Evolutionary conservation across 2,113 vertebrate genomes (phyloP), one percentile per base, ranked within the genome.

Genomic region (Aplodontia rufa): DNA sequence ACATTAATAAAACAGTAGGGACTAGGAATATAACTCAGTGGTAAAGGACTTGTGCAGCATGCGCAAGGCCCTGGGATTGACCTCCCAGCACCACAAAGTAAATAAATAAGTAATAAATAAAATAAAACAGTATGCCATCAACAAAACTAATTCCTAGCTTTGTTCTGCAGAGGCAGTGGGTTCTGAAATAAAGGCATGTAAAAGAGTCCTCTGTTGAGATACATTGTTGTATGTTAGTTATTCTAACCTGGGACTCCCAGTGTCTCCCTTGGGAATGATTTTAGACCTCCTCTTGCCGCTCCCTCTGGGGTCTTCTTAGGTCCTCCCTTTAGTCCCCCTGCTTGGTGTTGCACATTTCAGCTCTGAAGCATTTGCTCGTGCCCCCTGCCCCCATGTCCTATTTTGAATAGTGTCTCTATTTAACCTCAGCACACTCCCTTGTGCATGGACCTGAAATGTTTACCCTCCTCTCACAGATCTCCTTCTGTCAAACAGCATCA

Each of bases 401-500:
- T 42, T 74, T 37, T 28, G 51, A 72, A 75, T 76, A 6, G n/a
- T 76, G 53, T n/a, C 90, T 72, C 47, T 24, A 75, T 66, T 16
- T 90, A 84, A 87, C 90, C 96, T 68, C 58, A n/a, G 92, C 19
- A n/a, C 49, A 60, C n/a, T 60, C 45, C 30, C 72, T 26, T 26
- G 45, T 6, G 20, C 62, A 53, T 19, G 12, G 71, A 20, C 37
- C 91, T 62, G 49, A 64, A 53, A 53, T 69, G 76, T 86, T 86
- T 71, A 68, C 68, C 42, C 82, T 89, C 45, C 42, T 22, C 49
- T 55, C 72, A 13, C 42, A 53, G 87, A 74, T 45, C 69, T 60
- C n/a, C n/a, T 42, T 86, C 90, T 83, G 82, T 96, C 97, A 88
- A 64, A 89, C 4, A 53, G 74, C 66, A 96, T 96, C 94, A 62